Conservation (phyloP, 2,888 invertebrate genomes). For the Ephialtes manifestator region DNA sequence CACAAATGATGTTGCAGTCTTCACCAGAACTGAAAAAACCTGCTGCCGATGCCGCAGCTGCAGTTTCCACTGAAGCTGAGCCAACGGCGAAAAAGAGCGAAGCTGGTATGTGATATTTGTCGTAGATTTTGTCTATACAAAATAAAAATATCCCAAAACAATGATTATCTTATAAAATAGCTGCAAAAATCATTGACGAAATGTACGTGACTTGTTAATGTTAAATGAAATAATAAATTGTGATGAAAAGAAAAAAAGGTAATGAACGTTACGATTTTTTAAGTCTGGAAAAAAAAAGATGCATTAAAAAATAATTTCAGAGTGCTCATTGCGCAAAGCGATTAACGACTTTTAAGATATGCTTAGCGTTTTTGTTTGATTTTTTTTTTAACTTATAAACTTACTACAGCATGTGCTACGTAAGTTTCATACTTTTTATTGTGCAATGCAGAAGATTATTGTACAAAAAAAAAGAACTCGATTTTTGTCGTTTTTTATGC, state of each 20-base stretch:
- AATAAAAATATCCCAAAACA: slow-evolving; percentile 1
- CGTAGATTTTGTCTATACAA: slow-evolving; percentile 9
- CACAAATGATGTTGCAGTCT: slow-evolving; percentile 23
- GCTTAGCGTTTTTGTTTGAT: slow-evolving; percentile 77
- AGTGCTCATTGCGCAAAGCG: slow-evolving; percentile 71
- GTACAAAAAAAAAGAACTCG: slow-evolving; percentile 15
- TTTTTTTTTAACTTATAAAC: slow-evolving; percentile 63
- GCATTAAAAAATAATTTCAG: slow-evolving; percentile 23
- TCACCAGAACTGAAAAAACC: slow-evolving; percentile 57
- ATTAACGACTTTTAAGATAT: slow-evolving; percentile 77
- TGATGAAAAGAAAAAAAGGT: slow-evolving; percentile 16
- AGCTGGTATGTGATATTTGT: slow-evolving; percentile 68
- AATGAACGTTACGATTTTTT: not conserved
- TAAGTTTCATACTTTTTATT: slow-evolving; percentile 45
- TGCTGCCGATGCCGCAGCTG: slow-evolving; percentile 59
- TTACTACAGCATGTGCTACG: slow-evolving; percentile 74
- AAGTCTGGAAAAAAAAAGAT: not conserved
- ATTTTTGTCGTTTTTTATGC: slow-evolving; percentile 19
- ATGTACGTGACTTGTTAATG: slow-evolving; percentile 37
- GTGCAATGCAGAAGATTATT: slow-evolving; percentile 23
- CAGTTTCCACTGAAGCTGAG: slow-evolving; percentile 6
- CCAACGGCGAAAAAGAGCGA: slow-evolving; percentile 62
- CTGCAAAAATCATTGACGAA: slow-evolving; percentile 32
- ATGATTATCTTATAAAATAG: slow-evolving; percentile 23
- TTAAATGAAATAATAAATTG: slow-evolving; percentile 43